A percentile compares a stretch with the other conserved stretches of the same genome.
Evolutionary conservation across 2,113 vertebrate genomes (phyloP).

Genomic region (Myodes glareolus): DNA sequence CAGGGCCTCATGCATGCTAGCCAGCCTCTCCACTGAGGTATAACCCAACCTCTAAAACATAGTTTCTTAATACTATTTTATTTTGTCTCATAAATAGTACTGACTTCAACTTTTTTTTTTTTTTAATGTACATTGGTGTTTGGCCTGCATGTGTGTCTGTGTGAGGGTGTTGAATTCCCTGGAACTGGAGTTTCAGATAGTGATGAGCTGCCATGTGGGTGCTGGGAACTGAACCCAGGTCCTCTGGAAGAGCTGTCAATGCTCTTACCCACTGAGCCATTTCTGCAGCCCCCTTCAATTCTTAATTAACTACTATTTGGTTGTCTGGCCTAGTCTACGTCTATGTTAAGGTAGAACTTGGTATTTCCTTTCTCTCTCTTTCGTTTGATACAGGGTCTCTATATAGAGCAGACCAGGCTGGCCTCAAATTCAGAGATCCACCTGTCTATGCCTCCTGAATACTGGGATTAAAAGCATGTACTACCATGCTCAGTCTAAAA

Average conservation of each 20-base stretch:
- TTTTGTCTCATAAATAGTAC: not conserved
- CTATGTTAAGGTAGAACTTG: not conserved
- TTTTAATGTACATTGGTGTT: too few relatives aligned
- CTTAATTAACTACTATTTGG: not conserved
- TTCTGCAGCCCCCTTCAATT: not conserved
- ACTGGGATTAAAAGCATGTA: not conserved
- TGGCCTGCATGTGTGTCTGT: not conserved
- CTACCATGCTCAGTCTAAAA: not conserved
- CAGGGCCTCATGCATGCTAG: not conserved
- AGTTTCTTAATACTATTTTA: constrained; percentile 32
- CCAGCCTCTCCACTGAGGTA: constrained; percentile 16
- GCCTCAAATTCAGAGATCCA: too few relatives aligned
- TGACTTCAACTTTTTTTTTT: not conserved
- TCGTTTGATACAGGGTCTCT: too few relatives aligned
- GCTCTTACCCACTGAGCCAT: not conserved
- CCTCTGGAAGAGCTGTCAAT: not conserved
- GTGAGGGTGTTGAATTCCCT: not conserved
- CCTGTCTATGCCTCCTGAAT: not conserved
- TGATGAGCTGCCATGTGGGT: not conserved
- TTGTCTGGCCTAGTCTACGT: not conserved
- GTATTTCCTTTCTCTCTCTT: too few relatives aligned
- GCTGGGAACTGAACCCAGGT: not conserved
- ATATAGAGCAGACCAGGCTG: too few relatives aligned
- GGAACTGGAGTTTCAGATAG: not conserved
- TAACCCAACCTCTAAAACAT: not conserved